Evolutionary conservation across 2,797 vertebrate species (phyloP).

Genomic region (Gorsachius magnificus): DNA sequence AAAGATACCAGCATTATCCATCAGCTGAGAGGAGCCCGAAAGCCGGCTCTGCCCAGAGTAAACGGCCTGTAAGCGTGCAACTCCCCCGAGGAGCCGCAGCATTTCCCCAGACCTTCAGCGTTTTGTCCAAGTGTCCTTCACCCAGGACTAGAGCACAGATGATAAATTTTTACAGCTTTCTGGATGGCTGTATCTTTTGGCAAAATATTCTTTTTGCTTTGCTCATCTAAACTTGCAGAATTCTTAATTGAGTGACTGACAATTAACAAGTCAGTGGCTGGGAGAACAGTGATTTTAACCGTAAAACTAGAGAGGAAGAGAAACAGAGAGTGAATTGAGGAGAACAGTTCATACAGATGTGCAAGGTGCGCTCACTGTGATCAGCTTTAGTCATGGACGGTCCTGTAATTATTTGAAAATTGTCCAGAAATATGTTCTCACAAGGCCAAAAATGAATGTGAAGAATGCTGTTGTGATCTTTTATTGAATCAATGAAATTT

Average conservation of each 20-base stretch:
- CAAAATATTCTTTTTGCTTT: not conserved
- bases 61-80: not conserved
- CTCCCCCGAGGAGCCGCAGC: not conserved
- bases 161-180: not conserved
- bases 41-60: not conserved
- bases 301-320: not conserved
- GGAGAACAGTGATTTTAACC: not conserved
- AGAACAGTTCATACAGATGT: not conserved
- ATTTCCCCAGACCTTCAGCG: not conserved
- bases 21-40: not conserved
- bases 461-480: not conserved
- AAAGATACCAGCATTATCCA: not conserved
- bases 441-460: not conserved
- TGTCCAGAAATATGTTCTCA: constrained; percentile 3
- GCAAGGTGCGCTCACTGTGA: rapidly evolving
- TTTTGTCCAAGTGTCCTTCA: not conserved
- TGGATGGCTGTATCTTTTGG: not conserved
- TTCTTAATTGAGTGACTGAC: not conserved
- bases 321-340: not conserved
- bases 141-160: not conserved
- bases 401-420: not conserved
- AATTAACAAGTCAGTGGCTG: not conserved
- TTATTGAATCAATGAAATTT: constrained; percentile 44
- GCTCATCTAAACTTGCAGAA: not conserved
- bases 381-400: not conserved